A percentile compares a stretch with the other conserved stretches of the same genome.
Evolutionary conservation across 2,888 invertebrate species (phyloP).

Genomic region (Eupithecia inturbata): DNA sequence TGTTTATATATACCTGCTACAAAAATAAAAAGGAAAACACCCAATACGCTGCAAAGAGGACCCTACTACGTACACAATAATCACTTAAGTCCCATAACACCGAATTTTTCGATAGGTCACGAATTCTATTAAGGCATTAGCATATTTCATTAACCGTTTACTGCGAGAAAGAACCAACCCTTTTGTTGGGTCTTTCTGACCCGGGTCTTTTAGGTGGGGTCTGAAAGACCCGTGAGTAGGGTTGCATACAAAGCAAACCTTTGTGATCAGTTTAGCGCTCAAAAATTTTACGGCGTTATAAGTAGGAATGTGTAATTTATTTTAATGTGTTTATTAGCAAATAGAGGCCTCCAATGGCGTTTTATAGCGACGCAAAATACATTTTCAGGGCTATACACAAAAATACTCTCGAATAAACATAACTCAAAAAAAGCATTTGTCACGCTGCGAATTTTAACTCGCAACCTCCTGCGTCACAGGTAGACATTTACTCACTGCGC

Average conservation of each 20-base stretch:
- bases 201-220: constrained; percentile 26
- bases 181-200: constrained; percentile 40
- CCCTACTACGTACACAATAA: constrained; percentile 25
- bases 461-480: too few species aligned
- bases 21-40: background rate
- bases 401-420: background rate
- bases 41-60: constrained; percentile 12
- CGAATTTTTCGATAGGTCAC: constrained; percentile 45
- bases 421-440: too few species aligned
- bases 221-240: constrained; percentile 27
- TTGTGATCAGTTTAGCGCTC: constrained; percentile 34
- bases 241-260: constrained; percentile 38
- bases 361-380: background rate
- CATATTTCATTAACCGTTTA: constrained; percentile 50
- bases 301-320: constrained; percentile 15
- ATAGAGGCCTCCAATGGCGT: background rate
- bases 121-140: constrained; percentile 48
- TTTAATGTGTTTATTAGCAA: background rate
- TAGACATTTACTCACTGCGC: too few species aligned
- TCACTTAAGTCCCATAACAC: constrained; percentile 28
- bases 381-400: background rate
- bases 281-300: constrained; percentile 39
- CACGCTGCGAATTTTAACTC: too few species aligned
- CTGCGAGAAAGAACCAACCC: constrained; percentile 20
- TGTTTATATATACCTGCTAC: background rate